phyloP scores from a whole-genome alignment of 2,113 vertebrate species.

The Lycaon pictus region DNA sequence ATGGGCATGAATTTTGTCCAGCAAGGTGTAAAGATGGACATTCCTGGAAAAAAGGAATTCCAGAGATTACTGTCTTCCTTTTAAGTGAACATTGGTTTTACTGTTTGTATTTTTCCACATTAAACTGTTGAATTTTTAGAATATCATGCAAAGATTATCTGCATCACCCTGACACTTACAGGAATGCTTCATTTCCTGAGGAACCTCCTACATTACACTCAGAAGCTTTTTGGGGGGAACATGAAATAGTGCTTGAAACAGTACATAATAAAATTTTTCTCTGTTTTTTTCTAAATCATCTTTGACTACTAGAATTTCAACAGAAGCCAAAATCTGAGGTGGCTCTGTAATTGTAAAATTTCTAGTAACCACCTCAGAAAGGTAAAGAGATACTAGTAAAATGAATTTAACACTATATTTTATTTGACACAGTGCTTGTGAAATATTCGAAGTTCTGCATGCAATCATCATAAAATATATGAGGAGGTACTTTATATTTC shows the following conservation, averaged over 20 bases:
- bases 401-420: not conserved
- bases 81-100: not conserved
- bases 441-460: not conserved
- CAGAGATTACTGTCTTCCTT: not conserved
- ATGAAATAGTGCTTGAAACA: not conserved
- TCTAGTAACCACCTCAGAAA: not conserved
- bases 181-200: not conserved
- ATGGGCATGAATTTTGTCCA: fast-evolving
- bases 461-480: not conserved
- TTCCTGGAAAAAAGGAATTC: not conserved
- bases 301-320: not conserved
- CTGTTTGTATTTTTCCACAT: not conserved
- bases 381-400: not conserved
- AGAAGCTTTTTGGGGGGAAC: not conserved
- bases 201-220: not conserved
- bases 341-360: not conserved
- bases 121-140: not conserved
- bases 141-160: not conserved
- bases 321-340: not conserved
- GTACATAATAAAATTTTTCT: not conserved
- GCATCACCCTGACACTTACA: not conserved
- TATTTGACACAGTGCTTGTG: not conserved
- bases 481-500: not conserved
- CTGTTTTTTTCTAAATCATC: not conserved
- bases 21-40: not conserved